Conservation (phyloP, 1,140 invertebrate genomes). For the Drosophila elegans region DNA sequence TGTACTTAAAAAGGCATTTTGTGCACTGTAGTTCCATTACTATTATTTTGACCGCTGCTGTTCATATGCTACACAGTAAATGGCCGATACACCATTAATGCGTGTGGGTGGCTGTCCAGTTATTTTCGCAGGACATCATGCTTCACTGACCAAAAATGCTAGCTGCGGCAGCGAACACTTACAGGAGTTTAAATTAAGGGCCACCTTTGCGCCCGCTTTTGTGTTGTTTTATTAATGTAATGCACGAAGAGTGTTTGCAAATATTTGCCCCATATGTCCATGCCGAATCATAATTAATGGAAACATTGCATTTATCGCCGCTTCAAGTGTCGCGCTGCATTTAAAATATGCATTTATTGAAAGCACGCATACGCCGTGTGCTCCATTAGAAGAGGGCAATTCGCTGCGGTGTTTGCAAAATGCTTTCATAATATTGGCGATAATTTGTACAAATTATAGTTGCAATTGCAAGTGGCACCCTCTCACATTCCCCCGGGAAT, state of each 20-base stretch:
- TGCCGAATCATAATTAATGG: slow-evolving; percentile 65
- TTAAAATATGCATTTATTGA: slow-evolving; percentile 51
- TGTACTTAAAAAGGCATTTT: no score
- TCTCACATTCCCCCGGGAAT: slow-evolving; percentile 2
- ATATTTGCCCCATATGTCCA: slow-evolving; percentile 53
- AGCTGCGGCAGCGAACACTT: neutral
- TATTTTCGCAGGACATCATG: slow-evolving; percentile 16
- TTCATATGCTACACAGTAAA: no score
- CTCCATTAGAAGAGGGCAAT: slow-evolving; percentile 31
- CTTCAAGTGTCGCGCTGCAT: slow-evolving; percentile 43
- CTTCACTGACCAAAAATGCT: slow-evolving; percentile 15
- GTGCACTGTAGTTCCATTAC: neutral
- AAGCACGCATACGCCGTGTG: slow-evolving; percentile 70
- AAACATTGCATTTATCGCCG: slow-evolving; percentile 57
- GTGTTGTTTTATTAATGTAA: slow-evolving; percentile 66
- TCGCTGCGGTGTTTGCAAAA: slow-evolving; percentile 23
- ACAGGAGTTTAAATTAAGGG: slow-evolving; percentile 27
- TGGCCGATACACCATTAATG: slow-evolving; percentile 8
- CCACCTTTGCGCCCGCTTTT: slow-evolving; percentile 24
- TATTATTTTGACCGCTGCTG: neutral
- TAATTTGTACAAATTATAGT: slow-evolving; percentile 79
- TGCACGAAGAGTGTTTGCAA: slow-evolving; percentile 44
- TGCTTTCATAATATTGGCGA: slow-evolving; percentile 75
- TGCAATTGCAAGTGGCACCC: slow-evolving; percentile 59
- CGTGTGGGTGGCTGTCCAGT: slow-evolving; percentile 21